phyloP scores from a whole-genome alignment of 2,113 vertebrate genomes.

The Cyprinus carpio region DNA sequence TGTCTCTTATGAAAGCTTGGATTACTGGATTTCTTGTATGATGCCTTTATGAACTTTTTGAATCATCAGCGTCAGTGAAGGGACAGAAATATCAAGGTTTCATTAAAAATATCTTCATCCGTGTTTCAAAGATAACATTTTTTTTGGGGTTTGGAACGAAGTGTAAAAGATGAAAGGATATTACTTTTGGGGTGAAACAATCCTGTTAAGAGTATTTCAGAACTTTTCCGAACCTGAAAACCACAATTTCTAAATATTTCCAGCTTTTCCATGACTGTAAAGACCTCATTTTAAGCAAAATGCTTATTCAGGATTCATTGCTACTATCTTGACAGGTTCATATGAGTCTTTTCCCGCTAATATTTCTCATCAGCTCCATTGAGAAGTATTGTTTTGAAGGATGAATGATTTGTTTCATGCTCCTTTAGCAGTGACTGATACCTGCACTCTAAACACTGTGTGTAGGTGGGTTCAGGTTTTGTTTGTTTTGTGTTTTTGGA shows the following conservation, averaged over 20 bases:
- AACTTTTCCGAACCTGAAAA: background rate
- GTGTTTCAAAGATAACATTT: background rate
- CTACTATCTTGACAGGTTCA: background rate
- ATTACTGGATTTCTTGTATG: background rate
- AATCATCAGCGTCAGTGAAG: too few species aligned
- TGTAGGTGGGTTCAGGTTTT: background rate
- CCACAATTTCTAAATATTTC: background rate
- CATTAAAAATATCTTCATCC: background rate
- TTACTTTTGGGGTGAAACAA: background rate
- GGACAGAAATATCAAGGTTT: background rate
- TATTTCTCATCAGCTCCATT: background rate
- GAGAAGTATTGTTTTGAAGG: background rate
- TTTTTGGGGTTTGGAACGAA: background rate
- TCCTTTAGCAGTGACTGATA: background rate
- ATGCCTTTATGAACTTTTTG: background rate
- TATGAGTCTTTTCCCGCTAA: background rate
- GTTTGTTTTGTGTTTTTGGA: too few species aligned
- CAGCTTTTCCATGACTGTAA: background rate
- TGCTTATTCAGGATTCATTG: background rate
- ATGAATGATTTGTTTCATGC: background rate
- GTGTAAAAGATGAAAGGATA: too few species aligned
- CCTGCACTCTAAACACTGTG: background rate
- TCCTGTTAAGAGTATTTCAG: too few species aligned
- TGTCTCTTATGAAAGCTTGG: background rate
- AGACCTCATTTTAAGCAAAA: background rate